These are phyloP conservation scores for Eufriesea mexicana DNA, from an alignment of 1,140 invertebrate species.

Conservation along the genomic window DNA sequence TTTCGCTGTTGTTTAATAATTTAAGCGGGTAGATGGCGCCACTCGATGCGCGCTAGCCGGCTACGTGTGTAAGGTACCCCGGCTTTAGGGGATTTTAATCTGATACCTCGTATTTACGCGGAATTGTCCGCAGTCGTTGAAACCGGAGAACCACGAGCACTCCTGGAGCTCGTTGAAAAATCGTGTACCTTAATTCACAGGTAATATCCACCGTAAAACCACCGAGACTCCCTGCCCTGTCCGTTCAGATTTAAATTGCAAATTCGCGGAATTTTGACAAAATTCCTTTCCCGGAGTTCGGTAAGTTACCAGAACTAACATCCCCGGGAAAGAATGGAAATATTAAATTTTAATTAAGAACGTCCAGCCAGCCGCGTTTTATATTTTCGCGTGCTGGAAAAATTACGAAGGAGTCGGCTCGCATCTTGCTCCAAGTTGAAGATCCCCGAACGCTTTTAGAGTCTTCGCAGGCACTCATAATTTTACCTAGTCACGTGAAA, in stretches of 20 bases:
- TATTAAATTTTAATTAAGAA: neutral
- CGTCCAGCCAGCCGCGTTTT: neutral
- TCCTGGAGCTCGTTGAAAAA: neutral
- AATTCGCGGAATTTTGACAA: neutral
- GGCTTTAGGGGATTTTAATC: neutral
- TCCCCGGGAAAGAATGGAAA: neutral
- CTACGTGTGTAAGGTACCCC: neutral
- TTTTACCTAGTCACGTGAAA: neutral
- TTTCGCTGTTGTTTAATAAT: neutral
- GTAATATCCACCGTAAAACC: neutral
- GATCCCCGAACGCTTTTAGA: neutral
- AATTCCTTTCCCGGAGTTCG: neutral
- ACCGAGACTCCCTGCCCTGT: neutral
- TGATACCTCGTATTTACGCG: neutral
- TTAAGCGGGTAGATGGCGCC: neutral
- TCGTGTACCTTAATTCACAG: neutral
- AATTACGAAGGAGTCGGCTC: neutral
- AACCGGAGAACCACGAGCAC: neutral
- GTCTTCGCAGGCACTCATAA: neutral
- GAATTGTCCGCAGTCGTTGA: neutral
- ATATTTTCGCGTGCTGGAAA: neutral
- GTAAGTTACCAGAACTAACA: too few species aligned
- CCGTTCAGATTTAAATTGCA: neutral
- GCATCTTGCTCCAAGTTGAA: neutral
- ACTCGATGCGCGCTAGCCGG: too few species aligned